Evolutionary conservation across 2,797 vertebrate species (phyloP).

Genomic region (Petrocephalus sullivani): DNA sequence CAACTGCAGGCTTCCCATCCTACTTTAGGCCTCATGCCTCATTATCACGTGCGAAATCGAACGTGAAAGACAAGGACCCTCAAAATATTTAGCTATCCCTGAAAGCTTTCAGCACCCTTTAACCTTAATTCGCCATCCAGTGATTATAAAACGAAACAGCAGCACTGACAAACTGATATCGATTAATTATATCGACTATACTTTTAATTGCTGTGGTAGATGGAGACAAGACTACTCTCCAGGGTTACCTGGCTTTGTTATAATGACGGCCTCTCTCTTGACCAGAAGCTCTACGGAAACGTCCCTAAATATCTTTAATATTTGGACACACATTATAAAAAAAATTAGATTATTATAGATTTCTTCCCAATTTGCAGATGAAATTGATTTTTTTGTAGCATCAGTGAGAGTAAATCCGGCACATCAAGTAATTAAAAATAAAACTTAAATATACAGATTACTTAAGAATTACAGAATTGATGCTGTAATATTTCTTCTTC

Average conservation of each 20-base stretch:
- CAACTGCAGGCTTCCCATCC: neutral
- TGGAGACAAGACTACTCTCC: neutral
- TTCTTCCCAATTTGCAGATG: neutral
- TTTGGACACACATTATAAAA: neutral
- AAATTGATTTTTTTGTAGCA: too few species aligned
- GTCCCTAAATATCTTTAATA: neutral
- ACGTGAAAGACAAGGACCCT: neutral
- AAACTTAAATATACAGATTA: neutral
- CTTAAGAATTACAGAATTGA: neutral
- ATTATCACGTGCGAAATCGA: neutral
- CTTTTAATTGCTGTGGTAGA: neutral
- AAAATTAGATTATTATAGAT: neutral
- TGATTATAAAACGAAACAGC: neutral
- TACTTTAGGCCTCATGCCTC: neutral
- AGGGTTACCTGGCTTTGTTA: neutral
- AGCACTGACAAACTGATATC: neutral
- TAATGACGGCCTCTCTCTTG: neutral
- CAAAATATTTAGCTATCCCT: neutral
- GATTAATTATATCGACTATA: neutral
- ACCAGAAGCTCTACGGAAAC: neutral
- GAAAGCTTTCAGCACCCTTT: neutral
- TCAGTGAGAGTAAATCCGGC: neutral
- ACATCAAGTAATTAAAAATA: neutral
- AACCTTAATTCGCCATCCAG: neutral
- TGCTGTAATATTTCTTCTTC: neutral